Percentiles rank a stretch among this genome's conserved stretches.
Conservation (phyloP, 2,113 vertebrate genomes). For the Aythya baeri region DNA sequence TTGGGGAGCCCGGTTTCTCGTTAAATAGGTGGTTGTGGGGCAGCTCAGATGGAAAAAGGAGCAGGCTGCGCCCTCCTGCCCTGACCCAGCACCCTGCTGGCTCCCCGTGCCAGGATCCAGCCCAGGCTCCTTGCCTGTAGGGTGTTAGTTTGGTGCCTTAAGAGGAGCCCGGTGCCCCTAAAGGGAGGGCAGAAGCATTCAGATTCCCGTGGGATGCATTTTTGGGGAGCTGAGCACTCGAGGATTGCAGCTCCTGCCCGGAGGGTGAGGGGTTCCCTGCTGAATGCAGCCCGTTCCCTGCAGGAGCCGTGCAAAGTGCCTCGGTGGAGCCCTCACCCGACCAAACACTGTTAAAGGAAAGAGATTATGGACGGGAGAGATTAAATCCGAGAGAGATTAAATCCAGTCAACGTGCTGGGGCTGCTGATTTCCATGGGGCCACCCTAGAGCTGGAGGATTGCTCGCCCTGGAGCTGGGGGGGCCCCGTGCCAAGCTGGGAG, state of each 20-base stretch:
- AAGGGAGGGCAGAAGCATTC: not conserved
- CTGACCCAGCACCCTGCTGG: not conserved
- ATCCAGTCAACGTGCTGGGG: not conserved
- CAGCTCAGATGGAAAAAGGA: fast-evolving
- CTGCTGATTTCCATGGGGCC: not conserved
- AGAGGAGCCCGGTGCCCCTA: fast-evolving
- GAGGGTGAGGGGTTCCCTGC: fast-evolving
- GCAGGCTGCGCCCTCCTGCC: not conserved
- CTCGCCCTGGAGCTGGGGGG: not conserved
- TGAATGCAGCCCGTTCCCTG: fast-evolving
- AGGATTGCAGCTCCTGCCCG: fast-evolving
- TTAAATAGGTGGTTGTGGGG: not conserved
- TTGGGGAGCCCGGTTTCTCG: not conserved
- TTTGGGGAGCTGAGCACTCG: fast-evolving
- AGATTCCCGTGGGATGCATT: not conserved
- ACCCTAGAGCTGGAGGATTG: not conserved
- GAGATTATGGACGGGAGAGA: too few relatives aligned
- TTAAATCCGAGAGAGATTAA: too few relatives aligned
- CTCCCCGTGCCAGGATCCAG: fast-evolving
- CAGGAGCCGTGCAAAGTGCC: fast-evolving
- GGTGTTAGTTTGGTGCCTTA: not conserved
- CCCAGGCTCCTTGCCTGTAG: too few relatives aligned
- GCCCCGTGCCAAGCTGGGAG: not conserved
- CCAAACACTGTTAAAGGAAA: too few relatives aligned
- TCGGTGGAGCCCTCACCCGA: not conserved